Base-by-base conservation (phyloP, 2,797 vertebrate species). In the Chelon auratus region DNA sequence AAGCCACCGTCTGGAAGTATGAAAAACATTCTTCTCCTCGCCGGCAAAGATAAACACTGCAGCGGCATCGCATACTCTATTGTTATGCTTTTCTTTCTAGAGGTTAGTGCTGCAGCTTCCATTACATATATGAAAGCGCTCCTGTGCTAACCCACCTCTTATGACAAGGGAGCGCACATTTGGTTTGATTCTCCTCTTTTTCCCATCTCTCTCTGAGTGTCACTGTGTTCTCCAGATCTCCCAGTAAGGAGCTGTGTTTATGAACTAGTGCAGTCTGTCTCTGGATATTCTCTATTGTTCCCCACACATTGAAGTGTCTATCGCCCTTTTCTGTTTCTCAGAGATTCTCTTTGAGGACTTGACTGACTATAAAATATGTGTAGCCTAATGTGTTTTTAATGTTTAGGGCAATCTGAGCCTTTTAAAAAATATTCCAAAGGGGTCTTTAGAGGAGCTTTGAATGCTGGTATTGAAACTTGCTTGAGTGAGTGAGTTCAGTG, bases 321-420 rank as follows among this genome's bases (percentile, higher is more conserved):
- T 47, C 1, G 0, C 1, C 72, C 30, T 65, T 73, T 78, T 60
- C 62, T 54, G 40, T 62, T 43, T 48, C 9, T 72, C 42, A 67
- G 58, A 67, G 47, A 54, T 51, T 63, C 76, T 80, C 40, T 26
- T 61, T 55, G 15, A 61, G 52, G 77, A 66, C 59, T 68, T 56
- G 57, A 48, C 59, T 65, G 45, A 52, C 33, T 58, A 66, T 84
- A 65, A 81, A 84, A 77, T 26, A 73, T 78, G 43, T 69, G 54
- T 40, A 63, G 22, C 42, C 20, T 74, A 72, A 85, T 84, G 72
- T 82, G 73, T 80, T 82, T 84, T 87, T 86, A 82, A 79, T 80
- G 72, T 87, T 73, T 45, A 8, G 64, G 77, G 56, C 62, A 83
- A 82, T 79, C 48, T 22, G 51, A 68, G 48, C 30, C 67, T 71